A percentile compares a stretch with the other conserved stretches of the same genome.
Evolutionary conservation across 1,140 invertebrate genomes (phyloP).

Genomic region (Procambarus virginalis): DNA sequence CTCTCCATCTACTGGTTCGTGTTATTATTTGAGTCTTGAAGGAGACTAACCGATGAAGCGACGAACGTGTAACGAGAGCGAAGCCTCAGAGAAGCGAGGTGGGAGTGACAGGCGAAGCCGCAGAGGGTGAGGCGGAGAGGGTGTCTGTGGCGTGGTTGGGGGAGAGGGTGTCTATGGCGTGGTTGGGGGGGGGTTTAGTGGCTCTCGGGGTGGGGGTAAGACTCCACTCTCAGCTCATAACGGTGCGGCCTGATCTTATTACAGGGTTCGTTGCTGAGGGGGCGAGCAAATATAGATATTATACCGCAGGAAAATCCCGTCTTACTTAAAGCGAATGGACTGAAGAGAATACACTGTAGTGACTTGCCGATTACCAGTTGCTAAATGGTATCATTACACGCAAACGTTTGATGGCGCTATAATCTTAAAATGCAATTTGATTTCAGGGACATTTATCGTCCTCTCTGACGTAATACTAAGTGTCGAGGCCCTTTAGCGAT

Average conservation of each 20-base stretch:
- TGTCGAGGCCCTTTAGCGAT: background rate
- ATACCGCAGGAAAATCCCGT: background rate
- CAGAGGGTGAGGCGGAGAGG: too few relatives aligned
- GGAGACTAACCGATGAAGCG: too few relatives aligned
- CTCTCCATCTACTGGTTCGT: too few relatives aligned
- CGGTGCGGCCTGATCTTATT: background rate
- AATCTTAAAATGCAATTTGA: background rate
- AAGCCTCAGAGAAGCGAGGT: too few relatives aligned
- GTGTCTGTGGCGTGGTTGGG: too few relatives aligned
- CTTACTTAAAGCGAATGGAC: background rate
- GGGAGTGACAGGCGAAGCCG: too few relatives aligned
- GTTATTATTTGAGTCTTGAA: too few relatives aligned
- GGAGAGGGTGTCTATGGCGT: too few relatives aligned
- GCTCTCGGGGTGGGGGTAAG: background rate
- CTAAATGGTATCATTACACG: background rate
- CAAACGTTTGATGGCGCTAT: background rate
- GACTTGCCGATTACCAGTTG: background rate
- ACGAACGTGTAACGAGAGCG: too few relatives aligned
- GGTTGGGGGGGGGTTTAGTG: background rate
- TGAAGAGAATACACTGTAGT: background rate
- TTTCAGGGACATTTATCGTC: background rate
- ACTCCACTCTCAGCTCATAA: background rate
- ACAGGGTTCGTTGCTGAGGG: background rate
- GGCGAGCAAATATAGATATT: constrained; percentile 2
- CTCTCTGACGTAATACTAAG: background rate